Conservation (phyloP, 2,113 vertebrate species). For the mouse (Mus musculus) region DNA sequence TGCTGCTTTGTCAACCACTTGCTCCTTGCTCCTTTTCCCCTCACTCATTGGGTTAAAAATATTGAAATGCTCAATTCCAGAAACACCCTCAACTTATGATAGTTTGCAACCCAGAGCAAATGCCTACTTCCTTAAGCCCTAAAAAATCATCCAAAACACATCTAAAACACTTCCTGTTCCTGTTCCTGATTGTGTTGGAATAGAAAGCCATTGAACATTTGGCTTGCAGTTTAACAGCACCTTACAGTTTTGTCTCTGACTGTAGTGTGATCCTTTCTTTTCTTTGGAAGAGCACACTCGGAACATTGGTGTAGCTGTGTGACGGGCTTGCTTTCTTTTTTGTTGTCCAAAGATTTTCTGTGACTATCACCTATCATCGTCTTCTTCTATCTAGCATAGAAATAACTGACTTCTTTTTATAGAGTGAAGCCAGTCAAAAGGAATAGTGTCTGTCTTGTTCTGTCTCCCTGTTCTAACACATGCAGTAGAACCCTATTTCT, state of each 20-base stretch:
- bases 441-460: neutral
- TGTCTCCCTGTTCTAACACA: neutral
- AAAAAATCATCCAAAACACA: neutral
- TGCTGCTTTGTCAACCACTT: neutral
- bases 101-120: neutral
- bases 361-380: neutral
- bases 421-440: neutral
- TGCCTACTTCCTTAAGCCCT: neutral
- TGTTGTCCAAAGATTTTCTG: neutral
- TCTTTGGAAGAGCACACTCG: neutral
- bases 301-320: accelerated
- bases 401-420: neutral
- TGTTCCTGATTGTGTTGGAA: accelerated
- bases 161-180: too few relatives aligned
- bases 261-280: neutral
- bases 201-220: neutral
- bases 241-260: neutral
- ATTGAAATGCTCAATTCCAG: neutral
- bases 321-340: neutral
- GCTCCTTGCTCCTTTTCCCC: too few relatives aligned
- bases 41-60: neutral
- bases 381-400: neutral
- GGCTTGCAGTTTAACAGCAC: neutral
- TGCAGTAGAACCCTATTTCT: neutral
- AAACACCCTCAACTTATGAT: neutral